Evolutionary conservation across 2,797 vertebrate species (phyloP), one percentile per base, ranked within the genome.

Genomic region (Lindbergichthys nudifrons): DNA sequence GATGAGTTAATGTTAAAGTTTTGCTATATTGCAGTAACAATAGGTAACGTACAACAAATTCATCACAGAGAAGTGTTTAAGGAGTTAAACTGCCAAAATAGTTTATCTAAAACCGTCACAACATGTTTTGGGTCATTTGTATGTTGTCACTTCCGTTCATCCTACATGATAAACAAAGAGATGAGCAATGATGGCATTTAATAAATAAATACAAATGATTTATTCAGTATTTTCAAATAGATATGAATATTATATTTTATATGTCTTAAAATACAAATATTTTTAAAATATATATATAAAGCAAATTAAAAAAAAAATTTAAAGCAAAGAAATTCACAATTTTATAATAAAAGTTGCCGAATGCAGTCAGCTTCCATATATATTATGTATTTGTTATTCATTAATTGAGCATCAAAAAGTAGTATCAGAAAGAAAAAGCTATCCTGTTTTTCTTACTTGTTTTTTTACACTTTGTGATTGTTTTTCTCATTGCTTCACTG

Each of bases 91-190:
- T 13, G 7, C 9, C 36, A 54, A 65, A 48, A 19, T 8, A 7
- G 14, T 19, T 9, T 15, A 11, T 50, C 1, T 30, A 30, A 57
- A 45, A 3, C 23, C 0, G 16, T 11, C 0, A 46, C 12, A 57
- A 2, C 30, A 60, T 62, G 52, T 52, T 81, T 77, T 72, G 39
- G 19, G 21, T 57, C 2, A 67, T 77, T 68, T 56, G 1, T 21
- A 32, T 82, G 71, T 69, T 87, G 87, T 94, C 89, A 94, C 71
- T 88, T 94, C 92, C 92, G 81, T 47, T 13, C 45, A 42, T 6
- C 9, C 6, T 13, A 39, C 43, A 21, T 1, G 3, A 32, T 42
- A 32, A 58, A 54, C 5, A 53, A 58, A 23, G 12, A 41, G 46
- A 67, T 21, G 2, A 16, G 2, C 9, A 50, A 53, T 15, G 32